Base-by-base conservation (phyloP, 1,140 invertebrate genomes). In the Acromyrmex charruanus region DNA sequence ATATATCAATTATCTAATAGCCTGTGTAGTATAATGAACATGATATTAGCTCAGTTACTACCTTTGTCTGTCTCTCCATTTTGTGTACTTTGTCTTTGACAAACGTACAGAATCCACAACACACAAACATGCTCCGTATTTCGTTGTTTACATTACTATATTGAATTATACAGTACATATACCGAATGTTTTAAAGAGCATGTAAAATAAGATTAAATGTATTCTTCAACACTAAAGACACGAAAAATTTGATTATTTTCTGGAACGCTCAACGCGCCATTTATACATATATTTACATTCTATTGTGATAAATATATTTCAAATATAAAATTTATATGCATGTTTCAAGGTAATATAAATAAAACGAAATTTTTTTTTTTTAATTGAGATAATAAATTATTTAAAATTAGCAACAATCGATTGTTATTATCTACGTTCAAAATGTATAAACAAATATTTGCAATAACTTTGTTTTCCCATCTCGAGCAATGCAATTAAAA, bases 111-210 rank as follows among this genome's bases (percentile, higher is more conserved):
- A 58, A 58, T n/a, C 16, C 35, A 9, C n/a, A 55, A 44, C 44
- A 31, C 7, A 39, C 49, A 81, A 18, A n/a, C 25, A 25, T 14
- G 18, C 25, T 39, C 5, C n/a, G 14, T 44, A 53, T 6, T 28
- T 21, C 63, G 3, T 18, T 81, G 49, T 81, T 81, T 71, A 12
- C 66, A 16, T 3, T 58, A 58, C 55, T 71, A 44, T 71, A 72
- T 59, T 72, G 16, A 71, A 49, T 71, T 81, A 80, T 28, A 14
- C 9, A 18, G 12, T 5, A 44, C n/a, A 81, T 16, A 59, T 1
- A 51, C 12, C 21, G 10, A 12, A 69, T 71, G 10, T 1, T 18
- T 2, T 49, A 9, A 51, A 6, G 51, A 72, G 7, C 28, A 44
- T 28, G 14, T 7, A 44, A 71, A 71, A 49, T 31, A 58, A 2